A percentile compares a stretch with the other conserved stretches of the same genome.
Evolutionary conservation across 2,113 vertebrate species (phyloP).

Genomic region (Melierax canorus): DNA sequence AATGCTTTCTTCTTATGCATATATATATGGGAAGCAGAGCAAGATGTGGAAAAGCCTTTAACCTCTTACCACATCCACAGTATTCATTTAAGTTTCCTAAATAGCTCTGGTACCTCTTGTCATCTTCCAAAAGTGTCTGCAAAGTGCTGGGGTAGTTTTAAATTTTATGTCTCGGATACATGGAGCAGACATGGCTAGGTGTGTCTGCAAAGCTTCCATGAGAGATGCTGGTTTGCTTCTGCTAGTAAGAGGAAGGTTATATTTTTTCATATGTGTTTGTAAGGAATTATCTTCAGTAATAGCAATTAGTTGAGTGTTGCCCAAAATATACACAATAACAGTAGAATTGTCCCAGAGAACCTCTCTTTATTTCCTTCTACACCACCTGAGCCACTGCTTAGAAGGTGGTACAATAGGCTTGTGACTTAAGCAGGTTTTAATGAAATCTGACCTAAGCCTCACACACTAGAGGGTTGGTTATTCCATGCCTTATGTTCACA

Average conservation of each 20-base stretch:
- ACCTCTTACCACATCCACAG: neutral
- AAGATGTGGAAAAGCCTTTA: neutral
- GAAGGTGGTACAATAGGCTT: neutral
- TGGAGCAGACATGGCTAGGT: neutral
- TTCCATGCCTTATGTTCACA: neutral
- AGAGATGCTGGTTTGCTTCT: neutral
- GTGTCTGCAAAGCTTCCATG: neutral
- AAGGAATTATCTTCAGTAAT: neutral
- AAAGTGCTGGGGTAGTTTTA: neutral
- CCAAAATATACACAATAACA: neutral
- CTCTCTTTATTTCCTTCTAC: neutral
- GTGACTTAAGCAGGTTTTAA: neutral
- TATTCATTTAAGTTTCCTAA: neutral
- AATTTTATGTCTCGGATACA: neutral
- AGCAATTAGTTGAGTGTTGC: neutral
- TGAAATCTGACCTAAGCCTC: neutral
- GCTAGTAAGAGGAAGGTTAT: fast-evolving
- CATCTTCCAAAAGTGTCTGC: neutral
- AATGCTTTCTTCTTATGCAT: neutral
- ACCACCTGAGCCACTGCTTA: neutral
- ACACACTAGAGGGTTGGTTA: neutral
- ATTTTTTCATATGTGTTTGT: neutral
- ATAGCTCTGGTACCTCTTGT: neutral
- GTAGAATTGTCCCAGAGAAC: neutral
- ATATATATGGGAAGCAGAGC: neutral